Evolutionary conservation across 2,113 vertebrate genomes (phyloP).

Genomic region (Charina bottae): DNA sequence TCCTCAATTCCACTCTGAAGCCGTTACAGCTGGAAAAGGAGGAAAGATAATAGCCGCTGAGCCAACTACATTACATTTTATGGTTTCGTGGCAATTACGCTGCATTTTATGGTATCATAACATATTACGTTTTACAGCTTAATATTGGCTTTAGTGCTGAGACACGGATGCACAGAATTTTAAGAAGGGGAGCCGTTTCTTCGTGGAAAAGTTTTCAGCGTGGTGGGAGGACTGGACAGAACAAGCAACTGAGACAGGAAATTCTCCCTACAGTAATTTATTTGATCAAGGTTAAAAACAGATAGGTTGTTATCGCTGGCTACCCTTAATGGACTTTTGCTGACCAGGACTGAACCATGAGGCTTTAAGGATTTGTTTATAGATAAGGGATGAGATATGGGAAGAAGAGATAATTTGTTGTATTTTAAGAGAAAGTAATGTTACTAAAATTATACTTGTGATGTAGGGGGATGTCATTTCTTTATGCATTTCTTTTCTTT

Average conservation of each 20-base stretch:
- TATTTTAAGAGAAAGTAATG: background rate
- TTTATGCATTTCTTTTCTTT: no score
- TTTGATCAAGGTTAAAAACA: no score
- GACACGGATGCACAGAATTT: constrained; percentile 46
- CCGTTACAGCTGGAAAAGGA: background rate
- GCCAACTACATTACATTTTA: constrained; percentile 59
- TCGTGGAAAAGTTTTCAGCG: constrained; percentile 17
- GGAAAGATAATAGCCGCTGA: constrained; percentile 12
- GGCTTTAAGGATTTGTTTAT: background rate
- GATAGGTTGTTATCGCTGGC: background rate
- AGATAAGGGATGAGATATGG: background rate
- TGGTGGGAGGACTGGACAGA: background rate
- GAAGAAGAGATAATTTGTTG: background rate
- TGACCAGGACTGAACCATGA: background rate
- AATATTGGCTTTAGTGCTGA: constrained; percentile 44
- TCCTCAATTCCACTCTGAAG: constrained; percentile 32
- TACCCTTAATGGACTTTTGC: background rate
- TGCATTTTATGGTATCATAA: constrained; percentile 62
- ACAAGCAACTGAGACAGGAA: background rate
- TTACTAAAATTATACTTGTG: no score
- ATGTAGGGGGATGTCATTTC: no score
- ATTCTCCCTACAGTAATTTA: background rate
- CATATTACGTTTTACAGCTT: constrained; percentile 62
- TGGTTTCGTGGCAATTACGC: constrained; percentile 61
- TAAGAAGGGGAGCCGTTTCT: constrained; percentile 52